Conservation (phyloP, 64 coral and sea anemone species). For the Actinia tenebrosa region DNA sequence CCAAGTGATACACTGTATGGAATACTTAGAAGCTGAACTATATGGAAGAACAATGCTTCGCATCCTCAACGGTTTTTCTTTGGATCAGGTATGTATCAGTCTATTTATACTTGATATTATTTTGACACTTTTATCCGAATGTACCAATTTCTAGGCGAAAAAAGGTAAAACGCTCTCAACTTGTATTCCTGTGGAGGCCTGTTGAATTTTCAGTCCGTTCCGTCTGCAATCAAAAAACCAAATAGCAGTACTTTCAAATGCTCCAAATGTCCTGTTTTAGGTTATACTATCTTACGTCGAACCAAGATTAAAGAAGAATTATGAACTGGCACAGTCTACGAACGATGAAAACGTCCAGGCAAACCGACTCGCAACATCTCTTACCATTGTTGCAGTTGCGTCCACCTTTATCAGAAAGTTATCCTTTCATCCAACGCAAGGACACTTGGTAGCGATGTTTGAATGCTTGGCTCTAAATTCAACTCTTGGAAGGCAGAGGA, state of each 20-base stretch:
- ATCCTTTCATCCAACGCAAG: background rate
- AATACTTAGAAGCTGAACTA: background rate
- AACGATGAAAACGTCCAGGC: background rate
- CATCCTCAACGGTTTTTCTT: background rate
- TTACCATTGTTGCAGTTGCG: conserved; percentile 14
- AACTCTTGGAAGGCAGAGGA: background rate
- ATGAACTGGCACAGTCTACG: background rate
- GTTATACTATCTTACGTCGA: conserved; percentile 6
- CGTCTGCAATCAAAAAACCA: too few relatives aligned
- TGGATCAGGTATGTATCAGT: background rate
- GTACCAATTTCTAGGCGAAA: too few relatives aligned
- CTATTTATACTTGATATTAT: background rate
- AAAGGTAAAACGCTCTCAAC: too few relatives aligned
- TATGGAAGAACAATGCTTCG: too few relatives aligned
- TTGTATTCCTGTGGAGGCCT: too few relatives aligned
- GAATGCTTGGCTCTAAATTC: background rate
- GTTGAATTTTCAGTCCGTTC: too few relatives aligned
- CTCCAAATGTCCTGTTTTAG: background rate
- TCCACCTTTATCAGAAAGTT: background rate
- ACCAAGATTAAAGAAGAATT: background rate
- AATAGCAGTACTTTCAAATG: background rate
- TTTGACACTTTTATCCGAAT: too few relatives aligned
- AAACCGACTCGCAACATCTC: conserved; percentile 16
- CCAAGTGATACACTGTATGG: conserved; percentile 20
- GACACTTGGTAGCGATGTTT: background rate